Conservation (phyloP, 1,140 invertebrate species). For the Neuroterus valhalla region DNA sequence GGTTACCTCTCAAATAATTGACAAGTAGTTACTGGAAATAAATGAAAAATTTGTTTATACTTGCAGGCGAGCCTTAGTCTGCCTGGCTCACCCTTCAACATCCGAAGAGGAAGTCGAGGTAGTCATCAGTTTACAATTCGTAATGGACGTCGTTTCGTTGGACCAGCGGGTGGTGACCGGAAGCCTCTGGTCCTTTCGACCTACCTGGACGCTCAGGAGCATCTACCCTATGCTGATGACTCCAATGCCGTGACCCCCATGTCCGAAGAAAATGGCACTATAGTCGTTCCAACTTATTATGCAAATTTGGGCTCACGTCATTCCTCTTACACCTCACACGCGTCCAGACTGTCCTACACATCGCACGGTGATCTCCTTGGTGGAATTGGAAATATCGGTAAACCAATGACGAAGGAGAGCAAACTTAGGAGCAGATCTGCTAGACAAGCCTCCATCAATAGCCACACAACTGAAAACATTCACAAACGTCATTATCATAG, state of each 20-base stretch:
- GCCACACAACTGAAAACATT: constrained; percentile 79
- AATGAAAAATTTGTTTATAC: constrained; percentile 53
- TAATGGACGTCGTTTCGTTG: constrained; percentile 82
- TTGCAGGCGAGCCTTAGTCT: constrained; percentile 94
- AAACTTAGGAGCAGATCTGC: constrained; percentile 85
- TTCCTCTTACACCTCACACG: constrained; percentile 95
- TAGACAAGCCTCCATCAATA: constrained; percentile 78
- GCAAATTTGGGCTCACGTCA: constrained; percentile 90
- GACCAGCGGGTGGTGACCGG: constrained; percentile 85
- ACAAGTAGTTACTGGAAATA: too few species aligned
- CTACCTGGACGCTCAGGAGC: constrained; percentile 96
- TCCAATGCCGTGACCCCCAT: constrained; percentile 98
- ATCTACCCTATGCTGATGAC: constrained; percentile 97
- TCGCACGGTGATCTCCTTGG: constrained; percentile 92
- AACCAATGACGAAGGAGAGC: constrained; percentile 88
- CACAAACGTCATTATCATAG: constrained; percentile 84
- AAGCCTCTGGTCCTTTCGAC: constrained; percentile 96
- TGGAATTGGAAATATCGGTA: constrained; percentile 80
- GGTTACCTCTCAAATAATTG: too few species aligned
- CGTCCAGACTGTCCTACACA: constrained; percentile 92
- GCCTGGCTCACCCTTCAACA: constrained; percentile 96
- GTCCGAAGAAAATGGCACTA: constrained; percentile 97
- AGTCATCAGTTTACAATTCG: constrained; percentile 94
- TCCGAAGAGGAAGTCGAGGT: constrained; percentile 89
- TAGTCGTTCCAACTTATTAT: constrained; percentile 92